Conservation (phyloP, 2,113 vertebrate genomes). For the Ariopsis seemanni region DNA sequence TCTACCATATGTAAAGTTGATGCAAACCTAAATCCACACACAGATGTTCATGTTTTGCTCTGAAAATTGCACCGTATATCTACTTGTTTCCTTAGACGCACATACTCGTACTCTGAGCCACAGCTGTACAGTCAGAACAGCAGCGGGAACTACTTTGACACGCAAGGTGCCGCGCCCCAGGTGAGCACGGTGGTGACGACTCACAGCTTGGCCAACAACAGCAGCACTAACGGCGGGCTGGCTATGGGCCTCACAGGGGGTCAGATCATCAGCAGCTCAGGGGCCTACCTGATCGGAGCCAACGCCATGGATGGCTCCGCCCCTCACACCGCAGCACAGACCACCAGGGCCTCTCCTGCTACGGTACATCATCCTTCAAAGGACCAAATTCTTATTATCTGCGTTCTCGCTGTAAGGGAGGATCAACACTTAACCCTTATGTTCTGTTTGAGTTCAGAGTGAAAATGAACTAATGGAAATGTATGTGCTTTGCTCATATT, state of each 20-base stretch:
- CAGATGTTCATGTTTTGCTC: background rate
- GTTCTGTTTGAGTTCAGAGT: background rate
- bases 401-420: background rate
- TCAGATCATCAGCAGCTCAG: constrained; percentile 80
- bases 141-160: constrained; percentile 88
- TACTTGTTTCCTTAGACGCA: constrained; percentile 73
- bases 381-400: background rate
- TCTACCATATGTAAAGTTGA: background rate
- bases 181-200: constrained; percentile 89
- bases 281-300: constrained; percentile 72
- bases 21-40: background rate
- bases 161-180: constrained; percentile 84
- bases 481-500: background rate
- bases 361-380: constrained; percentile 63
- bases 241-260: constrained; percentile 82
- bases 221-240: constrained; percentile 82
- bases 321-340: constrained; percentile 86
- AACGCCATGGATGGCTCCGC: constrained; percentile 72
- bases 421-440: background rate
- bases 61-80: background rate
- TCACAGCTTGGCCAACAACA: constrained; percentile 91
- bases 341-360: constrained; percentile 81
- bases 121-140: constrained; percentile 93
- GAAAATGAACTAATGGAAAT: background rate
- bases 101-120: constrained; percentile 90